A percentile compares a stretch with the other conserved stretches of the same genome.
These are phyloP conservation scores for Trichogramma evanescens DNA, from an alignment of 2,888 invertebrate genomes.

Conservation along the genomic window DNA sequence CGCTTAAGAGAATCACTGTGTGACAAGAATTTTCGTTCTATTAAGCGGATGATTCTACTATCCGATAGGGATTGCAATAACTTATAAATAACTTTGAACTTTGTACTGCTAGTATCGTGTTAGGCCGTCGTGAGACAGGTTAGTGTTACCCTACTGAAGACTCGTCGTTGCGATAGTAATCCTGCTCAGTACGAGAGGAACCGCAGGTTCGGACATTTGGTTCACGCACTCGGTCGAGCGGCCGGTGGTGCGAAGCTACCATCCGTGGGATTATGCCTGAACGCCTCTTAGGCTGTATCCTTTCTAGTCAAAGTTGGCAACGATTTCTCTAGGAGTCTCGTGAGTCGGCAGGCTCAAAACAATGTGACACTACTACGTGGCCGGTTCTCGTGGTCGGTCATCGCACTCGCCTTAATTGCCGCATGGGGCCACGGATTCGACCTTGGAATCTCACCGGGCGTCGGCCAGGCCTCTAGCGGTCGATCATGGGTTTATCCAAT, in stretches of 20 bases:
- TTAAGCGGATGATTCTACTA: no score
- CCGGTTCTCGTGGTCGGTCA: slow-evolving; percentile 20
- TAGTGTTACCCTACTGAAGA: slow-evolving; percentile 52
- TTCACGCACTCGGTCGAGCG: slow-evolving; percentile 55
- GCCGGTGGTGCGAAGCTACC: slow-evolving; percentile 62
- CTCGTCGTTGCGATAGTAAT: slow-evolving; percentile 52
- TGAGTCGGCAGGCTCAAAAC: slow-evolving; percentile 50
- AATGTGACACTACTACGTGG: slow-evolving; percentile 42
- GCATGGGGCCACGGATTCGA: slow-evolving; percentile 13
- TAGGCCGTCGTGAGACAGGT: slow-evolving; percentile 48
- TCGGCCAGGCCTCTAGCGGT: slow-evolving; percentile 15
- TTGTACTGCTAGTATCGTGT: no score
- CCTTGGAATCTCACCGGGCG: slow-evolving; percentile 18
- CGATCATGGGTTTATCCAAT: slow-evolving; percentile 16
- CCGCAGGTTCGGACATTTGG: slow-evolving; percentile 57
- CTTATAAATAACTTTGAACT: no score
- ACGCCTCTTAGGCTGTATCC: slow-evolving; percentile 59
- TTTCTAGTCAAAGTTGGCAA: slow-evolving; percentile 53
- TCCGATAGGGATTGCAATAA: no score
- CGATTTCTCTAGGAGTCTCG: slow-evolving; percentile 47
- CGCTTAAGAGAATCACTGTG: no score
- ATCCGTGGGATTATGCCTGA: slow-evolving; percentile 58
- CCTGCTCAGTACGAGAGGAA: slow-evolving; percentile 55
- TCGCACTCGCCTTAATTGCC: slow-evolving; percentile 27
- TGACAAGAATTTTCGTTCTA: no score